phyloP scores from a whole-genome alignment of 2,797 vertebrate genomes.

The Todus mexicanus region DNA sequence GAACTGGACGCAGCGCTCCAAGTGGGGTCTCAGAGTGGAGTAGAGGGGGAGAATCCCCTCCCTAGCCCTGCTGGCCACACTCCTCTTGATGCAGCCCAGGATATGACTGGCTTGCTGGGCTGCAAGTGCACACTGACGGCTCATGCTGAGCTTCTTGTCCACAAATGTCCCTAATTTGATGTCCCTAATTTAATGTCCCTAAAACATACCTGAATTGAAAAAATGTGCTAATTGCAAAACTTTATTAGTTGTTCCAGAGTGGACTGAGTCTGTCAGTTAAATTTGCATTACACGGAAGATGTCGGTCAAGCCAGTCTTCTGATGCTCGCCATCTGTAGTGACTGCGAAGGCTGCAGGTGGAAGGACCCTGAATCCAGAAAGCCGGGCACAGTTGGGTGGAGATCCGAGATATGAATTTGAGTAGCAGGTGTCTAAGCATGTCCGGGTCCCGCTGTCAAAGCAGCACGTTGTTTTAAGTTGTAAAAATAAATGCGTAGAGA shows the following conservation, averaged over 20 bases:
- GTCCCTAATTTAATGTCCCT: too few species aligned
- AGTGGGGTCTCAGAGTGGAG: too few species aligned
- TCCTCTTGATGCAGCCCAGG: too few species aligned
- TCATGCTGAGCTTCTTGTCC: too few species aligned
- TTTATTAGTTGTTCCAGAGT: background rate
- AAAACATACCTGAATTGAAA: background rate
- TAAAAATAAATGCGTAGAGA: background rate
- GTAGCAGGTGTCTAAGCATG: background rate
- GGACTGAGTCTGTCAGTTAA: background rate
- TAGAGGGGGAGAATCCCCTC: too few species aligned
- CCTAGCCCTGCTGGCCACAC: too few species aligned
- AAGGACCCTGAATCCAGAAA: background rate
- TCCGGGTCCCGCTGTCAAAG: background rate
- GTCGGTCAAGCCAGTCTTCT: background rate
- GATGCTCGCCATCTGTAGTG: background rate
- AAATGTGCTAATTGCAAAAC: background rate
- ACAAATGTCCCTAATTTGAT: too few species aligned
- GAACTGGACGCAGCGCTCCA: too few species aligned
- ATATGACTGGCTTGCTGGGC: too few species aligned
- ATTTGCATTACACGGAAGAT: background rate
- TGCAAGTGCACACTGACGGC: too few species aligned
- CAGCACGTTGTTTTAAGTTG: background rate
- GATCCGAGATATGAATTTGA: background rate
- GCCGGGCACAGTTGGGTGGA: background rate
- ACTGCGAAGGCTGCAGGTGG: background rate